Conservation (phyloP, 2,113 vertebrate species). For the Lepisosteus oculatus region DNA sequence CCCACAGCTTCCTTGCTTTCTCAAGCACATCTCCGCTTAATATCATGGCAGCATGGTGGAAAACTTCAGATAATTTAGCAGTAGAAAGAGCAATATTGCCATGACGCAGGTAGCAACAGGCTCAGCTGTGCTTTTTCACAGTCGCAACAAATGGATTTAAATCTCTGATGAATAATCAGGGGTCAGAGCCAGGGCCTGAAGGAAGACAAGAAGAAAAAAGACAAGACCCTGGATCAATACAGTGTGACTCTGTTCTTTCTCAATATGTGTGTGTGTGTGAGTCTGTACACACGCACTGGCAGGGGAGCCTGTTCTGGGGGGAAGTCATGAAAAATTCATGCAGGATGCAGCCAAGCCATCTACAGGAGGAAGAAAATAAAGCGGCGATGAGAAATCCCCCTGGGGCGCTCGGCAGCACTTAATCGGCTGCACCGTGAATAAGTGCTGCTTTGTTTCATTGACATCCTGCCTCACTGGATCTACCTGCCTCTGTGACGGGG, state of each 20-base stretch:
- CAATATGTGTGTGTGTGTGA: conserved; percentile 10
- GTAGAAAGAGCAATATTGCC: background rate
- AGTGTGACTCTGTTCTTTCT: conserved; percentile 69
- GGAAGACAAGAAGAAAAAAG: conserved; percentile 47
- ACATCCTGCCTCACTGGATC: conserved; percentile 43
- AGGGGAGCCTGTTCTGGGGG: conserved; percentile 73
- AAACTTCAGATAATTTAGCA: background rate
- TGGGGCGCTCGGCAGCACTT: conserved; percentile 68
- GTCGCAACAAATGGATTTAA: conserved; percentile 18
- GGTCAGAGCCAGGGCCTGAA: conserved; percentile 33
- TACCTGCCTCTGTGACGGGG: conserved; percentile 41
- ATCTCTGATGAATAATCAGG: conserved; percentile 72
- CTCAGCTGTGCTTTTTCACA: background rate
- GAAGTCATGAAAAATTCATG: conserved; percentile 86
- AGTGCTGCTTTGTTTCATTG: conserved; percentile 78
- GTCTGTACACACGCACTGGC: conserved; percentile 46
- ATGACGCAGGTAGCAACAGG: background rate
- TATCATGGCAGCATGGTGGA: background rate
- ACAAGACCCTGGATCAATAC: conserved; percentile 75
- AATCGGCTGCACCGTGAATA: conserved; percentile 72
- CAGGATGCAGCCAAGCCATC: conserved; percentile 76
- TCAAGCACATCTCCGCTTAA: too few species aligned
- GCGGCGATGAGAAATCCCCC: conserved; percentile 68
- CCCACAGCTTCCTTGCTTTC: background rate
- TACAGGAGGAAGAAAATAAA: conserved; percentile 76